Evolutionary conservation across 35 echinoderm and acorn worm species (phyloP), one percentile per base, ranked within the genome.

Genomic region (Hemicentrotus pulcherrimus): DNA sequence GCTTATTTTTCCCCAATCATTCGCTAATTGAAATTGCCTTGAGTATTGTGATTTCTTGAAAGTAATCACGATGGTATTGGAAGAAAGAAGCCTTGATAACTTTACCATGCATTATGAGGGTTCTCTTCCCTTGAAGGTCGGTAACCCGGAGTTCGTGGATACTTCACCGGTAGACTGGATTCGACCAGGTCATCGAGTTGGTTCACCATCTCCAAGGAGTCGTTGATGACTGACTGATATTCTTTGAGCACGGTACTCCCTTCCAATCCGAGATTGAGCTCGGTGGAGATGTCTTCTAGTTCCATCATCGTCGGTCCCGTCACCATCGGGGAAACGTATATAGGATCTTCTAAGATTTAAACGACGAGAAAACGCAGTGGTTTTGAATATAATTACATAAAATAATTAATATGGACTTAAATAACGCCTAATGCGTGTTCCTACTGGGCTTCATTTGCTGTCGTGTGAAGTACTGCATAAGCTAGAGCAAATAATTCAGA

Each of bases 131-230:
- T 15, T 46, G 71, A 59, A 46, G 97, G 97, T 61, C 97, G 94
- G 52, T 97, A 95, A 13, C 97, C 97, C 28, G 96, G 96, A 31
- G 87, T 93, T 30, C 97, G 88, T 15, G 97, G 96, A 92, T 98
- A 98, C 48, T 98, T 98, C 4, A 98, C 97, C 3, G 97, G 97
- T 19, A 97, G 94, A 28, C 86, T 94, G n/a, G 97, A 96, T 91
- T 98, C 97, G 28, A 94, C 93, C 33, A 97, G 46, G 30, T 92
- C 59, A 33, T 98, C 96, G 13, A 97, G 60, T 47, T 92, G 91
- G 31, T 47, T 92, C n/a, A 98, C 22, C 47, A 32, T 71, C 60
- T 88, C n/a, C 16, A 94, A 47, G 4, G 86, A 92, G 2, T 10
- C 48, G 85, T 71, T 94, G 61, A 98, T 97, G 24, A 86, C 45